Percentiles rank a stretch among this genome's conserved stretches.
phyloP scores from a whole-genome alignment of 2,888 invertebrate genomes.

The Onchidella celtica region DNA sequence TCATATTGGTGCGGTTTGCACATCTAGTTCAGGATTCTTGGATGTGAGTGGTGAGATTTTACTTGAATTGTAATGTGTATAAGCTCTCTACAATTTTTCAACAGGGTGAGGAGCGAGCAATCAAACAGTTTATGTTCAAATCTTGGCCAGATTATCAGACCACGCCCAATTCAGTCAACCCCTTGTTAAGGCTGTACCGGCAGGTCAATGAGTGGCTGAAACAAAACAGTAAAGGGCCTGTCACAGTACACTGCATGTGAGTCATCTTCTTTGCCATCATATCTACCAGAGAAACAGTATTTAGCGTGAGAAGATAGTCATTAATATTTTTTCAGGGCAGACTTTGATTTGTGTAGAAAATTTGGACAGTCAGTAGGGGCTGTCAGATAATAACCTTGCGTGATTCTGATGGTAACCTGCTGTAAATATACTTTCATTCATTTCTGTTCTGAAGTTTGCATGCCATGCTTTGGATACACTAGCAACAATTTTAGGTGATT shows the following conservation, averaged over 20 bases:
- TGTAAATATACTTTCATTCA: no score
- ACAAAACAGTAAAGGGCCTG: constrained; percentile 83
- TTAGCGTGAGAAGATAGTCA: no score
- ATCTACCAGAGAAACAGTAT: no score
- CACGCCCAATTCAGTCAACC: constrained; percentile 67
- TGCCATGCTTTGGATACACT: no score
- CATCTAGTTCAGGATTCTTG: background rate
- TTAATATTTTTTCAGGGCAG: no score
- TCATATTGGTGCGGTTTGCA: background rate
- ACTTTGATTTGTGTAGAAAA: no score
- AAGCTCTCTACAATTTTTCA: constrained; percentile 44
- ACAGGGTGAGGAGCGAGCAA: constrained; percentile 74
- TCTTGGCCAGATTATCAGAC: constrained; percentile 73
- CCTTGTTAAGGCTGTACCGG: constrained; percentile 73
- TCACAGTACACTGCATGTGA: constrained; percentile 93
- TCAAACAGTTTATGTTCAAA: constrained; percentile 76
- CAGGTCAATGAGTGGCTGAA: constrained; percentile 77
- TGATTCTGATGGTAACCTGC: no score
- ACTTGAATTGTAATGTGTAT: background rate
- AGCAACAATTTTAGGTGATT: no score
- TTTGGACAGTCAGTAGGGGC: no score
- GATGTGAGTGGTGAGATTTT: background rate
- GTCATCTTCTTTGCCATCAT: constrained; percentile 58
- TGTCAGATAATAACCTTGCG: no score
- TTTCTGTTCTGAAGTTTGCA: no score